Percentiles rank a stretch among this genome's conserved stretches.
Evolutionary conservation across 2,113 vertebrate genomes (phyloP).

Genomic region (Odocoileus hemionus): DNA sequence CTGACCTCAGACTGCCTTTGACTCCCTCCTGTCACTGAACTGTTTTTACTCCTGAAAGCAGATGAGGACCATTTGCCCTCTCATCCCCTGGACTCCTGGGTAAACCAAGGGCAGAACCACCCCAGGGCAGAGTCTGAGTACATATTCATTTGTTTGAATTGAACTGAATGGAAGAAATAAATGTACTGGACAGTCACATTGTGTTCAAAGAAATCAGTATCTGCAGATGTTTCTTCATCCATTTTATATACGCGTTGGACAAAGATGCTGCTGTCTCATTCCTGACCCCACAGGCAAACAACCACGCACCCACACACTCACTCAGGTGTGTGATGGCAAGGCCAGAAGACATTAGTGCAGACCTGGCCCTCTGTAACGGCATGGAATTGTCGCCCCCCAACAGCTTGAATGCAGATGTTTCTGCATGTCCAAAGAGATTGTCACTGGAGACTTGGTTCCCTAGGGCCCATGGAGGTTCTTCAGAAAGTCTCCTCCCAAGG

Average conservation of each 20-base stretch:
- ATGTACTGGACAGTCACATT: not conserved
- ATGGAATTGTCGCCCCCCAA: too few relatives aligned
- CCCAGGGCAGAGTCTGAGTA: not conserved
- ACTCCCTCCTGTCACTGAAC: not conserved
- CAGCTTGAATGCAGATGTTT: not conserved
- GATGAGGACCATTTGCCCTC: not conserved
- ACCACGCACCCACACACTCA: not conserved
- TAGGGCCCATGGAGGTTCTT: not conserved
- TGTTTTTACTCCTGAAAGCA: not conserved
- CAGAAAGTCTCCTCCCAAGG: not conserved
- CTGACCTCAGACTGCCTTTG: not conserved
- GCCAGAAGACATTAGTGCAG: not conserved
- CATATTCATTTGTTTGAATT: not conserved
- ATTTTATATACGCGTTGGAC: not conserved
- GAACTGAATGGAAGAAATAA: not conserved
- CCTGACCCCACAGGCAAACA: not conserved
- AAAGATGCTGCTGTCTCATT: not conserved
- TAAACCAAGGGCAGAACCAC: not conserved
- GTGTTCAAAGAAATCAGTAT: not conserved
- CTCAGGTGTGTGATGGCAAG: too few relatives aligned
- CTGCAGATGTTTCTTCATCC: not conserved
- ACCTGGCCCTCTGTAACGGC: not conserved
- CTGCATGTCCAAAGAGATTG: not conserved
- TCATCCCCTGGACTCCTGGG: fast-evolving
- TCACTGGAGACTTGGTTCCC: fast-evolving